These are phyloP conservation scores for Spilogale gracilis DNA, from an alignment of 2,113 vertebrate genomes.

Conservation along the genomic window DNA sequence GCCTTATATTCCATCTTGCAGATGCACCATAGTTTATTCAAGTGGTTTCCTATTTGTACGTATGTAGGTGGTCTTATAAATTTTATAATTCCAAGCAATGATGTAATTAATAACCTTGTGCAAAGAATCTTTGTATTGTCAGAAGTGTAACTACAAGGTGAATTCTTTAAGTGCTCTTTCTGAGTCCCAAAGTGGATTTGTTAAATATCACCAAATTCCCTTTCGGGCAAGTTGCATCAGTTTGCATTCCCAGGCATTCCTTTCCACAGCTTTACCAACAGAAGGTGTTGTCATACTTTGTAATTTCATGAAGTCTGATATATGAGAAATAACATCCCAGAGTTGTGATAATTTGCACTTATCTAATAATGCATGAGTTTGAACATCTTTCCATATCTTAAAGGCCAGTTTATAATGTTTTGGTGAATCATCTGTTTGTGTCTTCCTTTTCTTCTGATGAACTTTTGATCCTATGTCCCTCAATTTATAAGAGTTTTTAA, in stretches of 20 bases:
- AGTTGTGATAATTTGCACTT: background rate
- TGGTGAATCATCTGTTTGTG: background rate
- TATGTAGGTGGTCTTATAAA: background rate
- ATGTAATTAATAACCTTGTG: background rate
- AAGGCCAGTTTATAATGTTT: background rate
- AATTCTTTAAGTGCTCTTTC: background rate
- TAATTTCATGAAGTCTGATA: background rate
- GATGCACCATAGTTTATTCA: background rate
- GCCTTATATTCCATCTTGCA: background rate
- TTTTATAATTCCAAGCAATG: background rate
- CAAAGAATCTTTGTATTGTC: background rate
- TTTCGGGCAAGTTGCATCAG: background rate
- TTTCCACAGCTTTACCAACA: background rate
- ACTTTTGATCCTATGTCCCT: background rate
- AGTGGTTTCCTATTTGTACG: background rate
- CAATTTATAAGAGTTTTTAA: background rate
- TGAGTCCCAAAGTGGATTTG: background rate
- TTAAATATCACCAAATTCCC: background rate
- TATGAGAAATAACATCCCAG: background rate
- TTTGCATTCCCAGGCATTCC: background rate
- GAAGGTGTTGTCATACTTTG: background rate
- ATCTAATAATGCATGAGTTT: background rate
- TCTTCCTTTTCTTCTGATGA: background rate
- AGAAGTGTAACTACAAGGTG: background rate
- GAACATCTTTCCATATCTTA: background rate